Base-by-base conservation (phyloP, 2,888 invertebrate species). In the Oconnorella tubifera region DNA sequence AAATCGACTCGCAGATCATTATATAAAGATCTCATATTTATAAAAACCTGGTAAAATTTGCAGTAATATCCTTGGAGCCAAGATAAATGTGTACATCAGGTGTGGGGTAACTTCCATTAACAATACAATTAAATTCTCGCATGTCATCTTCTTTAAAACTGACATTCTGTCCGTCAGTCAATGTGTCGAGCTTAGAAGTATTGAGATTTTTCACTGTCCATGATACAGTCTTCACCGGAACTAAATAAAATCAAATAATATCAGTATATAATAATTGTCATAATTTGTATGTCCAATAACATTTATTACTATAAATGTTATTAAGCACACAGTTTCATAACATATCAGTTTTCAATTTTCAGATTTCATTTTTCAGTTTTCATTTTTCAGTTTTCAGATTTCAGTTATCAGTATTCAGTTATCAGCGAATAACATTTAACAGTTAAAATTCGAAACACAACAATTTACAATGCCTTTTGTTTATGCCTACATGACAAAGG, bases 61-160 rank as follows among this genome's bases (percentile, higher is more conserved):
- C 2, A 40, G 59, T 58, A 10, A 58, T 28, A 28, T 58, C 40
- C 27, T 40, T 1, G 0, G 32, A 1, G 33, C 59, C 59, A n/a
- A 58, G 59, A 25, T 33, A 58, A 10, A 58, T 40, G 19, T 58
- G 59, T 27, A 58, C 40, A n/a, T 10, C 6, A 33, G 59, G 33
- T 25, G 33, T 32, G 19, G 59, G 59, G 40, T 33, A 58, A 3
- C 32, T 31, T 58, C 59, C 59, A 25, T 58, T 58, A 14, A 58
- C 40, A 6, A 28, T 33, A 23, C 59, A 58, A 3, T 23, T 33
- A 32, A 58, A 33, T 32, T 33, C 25, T 14, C 33, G 59, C 19
- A 25, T 32, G 59, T 58, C 59, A 25, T 40, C 59, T 27, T 58
- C 59, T 40, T 33, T 58, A 40, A 33, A 14, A 28, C 23, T 31